Base-by-base conservation (phyloP, 2,888 invertebrate genomes). In the Odontocolon sp. region DNA sequence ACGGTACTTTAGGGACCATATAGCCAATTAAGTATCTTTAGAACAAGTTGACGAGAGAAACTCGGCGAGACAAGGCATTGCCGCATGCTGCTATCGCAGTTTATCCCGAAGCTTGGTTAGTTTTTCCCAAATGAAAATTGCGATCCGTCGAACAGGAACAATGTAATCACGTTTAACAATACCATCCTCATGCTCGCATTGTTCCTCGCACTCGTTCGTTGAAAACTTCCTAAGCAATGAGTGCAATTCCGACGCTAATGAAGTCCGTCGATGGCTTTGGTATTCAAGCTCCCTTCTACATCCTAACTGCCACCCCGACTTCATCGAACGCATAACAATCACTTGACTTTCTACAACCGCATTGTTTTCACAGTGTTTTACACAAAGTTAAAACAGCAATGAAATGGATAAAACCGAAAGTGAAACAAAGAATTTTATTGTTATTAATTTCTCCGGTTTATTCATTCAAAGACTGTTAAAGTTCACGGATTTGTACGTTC, bases 181-280 rank as follows among this genome's bases (percentile, higher is more conserved):
- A 70, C 64, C 57, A 47, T 21, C 23, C 26, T 45, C 28, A 21
- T 23, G 14, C 52, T 45, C 56, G 40, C 74, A 66, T 70, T 70
- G 75, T 75, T 66, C 52, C 56, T 40, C 47, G 69, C 14, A 63
- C 36, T 50, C 42, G 42, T 50, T 59, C 64, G 64, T 75, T 75
- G 52, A 54, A 75, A 75, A 70, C 64, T 75, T 75, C 56, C 69
- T 33, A 52, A 59, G 56, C 61, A 63, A 74, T 68, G 61, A 74
- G 64, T 64, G 70, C 59, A 64, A 75, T 75, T 75, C 52, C 59
- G 52, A 70, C 57, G 64, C 40, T 69, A 69, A 75, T 75, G 64
- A 69, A 75, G 75, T 75, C 69, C 75, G 69, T 69, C 5, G 38
- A 4, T 1, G 38, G 9, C 18, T 16, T 54, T 33, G 31, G 47